Percentiles rank a stretch among this genome's conserved stretches.
phyloP scores from a whole-genome alignment of 2,888 invertebrate species.

The Linnaemya vulpina region DNA sequence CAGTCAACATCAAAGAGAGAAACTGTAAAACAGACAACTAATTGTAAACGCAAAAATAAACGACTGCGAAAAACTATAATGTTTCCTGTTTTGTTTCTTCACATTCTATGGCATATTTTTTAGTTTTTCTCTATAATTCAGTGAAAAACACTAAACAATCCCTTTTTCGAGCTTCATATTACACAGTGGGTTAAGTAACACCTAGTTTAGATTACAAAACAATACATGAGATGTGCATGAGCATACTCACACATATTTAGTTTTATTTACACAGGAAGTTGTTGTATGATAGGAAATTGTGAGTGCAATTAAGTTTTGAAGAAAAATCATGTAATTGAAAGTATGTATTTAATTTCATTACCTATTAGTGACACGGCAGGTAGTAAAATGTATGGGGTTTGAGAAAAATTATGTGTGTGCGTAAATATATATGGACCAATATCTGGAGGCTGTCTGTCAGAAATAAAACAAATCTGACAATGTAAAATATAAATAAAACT shows the following conservation, averaged over 20 bases:
- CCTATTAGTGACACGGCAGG: conserved; percentile 11
- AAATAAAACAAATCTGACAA: too few relatives aligned
- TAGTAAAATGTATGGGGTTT: not conserved
- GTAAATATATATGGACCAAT: too few relatives aligned
- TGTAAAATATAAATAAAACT: too few relatives aligned
- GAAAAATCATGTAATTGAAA: conserved; percentile 20
- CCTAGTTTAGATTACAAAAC: conserved; percentile 47
- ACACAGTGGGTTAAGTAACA: conserved; percentile 58
- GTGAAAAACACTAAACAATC: conserved; percentile 51
- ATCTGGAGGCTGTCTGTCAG: too few relatives aligned
- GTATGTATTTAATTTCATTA: conserved; percentile 14
- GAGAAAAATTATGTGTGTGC: not conserved
- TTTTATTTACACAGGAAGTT: conserved; percentile 62
- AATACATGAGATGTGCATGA: conserved; percentile 14
- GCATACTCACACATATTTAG: conserved; percentile 8
- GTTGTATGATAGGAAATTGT: conserved; percentile 43
- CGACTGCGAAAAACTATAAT: conserved; percentile 57
- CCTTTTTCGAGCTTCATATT: conserved; percentile 58
- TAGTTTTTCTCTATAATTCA: conserved; percentile 32
- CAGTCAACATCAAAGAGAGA: conserved; percentile 42
- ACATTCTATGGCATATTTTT: conserved; percentile 14
- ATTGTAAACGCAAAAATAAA: conserved; percentile 52
- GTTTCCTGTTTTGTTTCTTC: conserved; percentile 61
- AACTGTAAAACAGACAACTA: conserved; percentile 43
- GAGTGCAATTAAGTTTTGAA: conserved; percentile 37